A percentile compares a stretch with the other conserved stretches of the same genome.
Evolutionary conservation across 1,140 invertebrate species (phyloP).

Genomic region (Himalopsyche phryganea): DNA sequence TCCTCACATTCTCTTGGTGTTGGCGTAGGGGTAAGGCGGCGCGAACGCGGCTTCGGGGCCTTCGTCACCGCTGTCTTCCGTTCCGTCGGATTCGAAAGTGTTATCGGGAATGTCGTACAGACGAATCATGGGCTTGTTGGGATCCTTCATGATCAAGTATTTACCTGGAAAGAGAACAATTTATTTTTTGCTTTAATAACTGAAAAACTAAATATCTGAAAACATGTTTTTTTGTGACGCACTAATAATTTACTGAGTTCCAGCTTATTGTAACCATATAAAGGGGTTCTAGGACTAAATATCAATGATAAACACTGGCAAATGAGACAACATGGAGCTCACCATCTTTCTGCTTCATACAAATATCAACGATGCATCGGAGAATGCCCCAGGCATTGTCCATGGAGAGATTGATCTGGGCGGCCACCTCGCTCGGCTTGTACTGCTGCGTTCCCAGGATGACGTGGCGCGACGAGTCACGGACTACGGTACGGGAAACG

Average conservation of each 20-base stretch:
- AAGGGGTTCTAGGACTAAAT: too few species aligned
- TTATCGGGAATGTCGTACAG: constrained; percentile 97
- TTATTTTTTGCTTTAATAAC: too few species aligned
- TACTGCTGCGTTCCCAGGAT: constrained; percentile 98
- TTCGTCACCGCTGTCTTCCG: constrained; percentile 86
- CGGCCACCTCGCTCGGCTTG: constrained; percentile 96
- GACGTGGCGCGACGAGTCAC: constrained; percentile 94
- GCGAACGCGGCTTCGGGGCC: constrained; percentile 60
- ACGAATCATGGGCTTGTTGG: constrained; percentile 95
- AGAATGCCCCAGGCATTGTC: constrained; percentile 99
- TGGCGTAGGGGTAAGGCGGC: constrained; percentile 48
- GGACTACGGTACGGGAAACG: constrained; percentile 88
- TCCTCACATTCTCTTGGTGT: constrained; percentile 46
- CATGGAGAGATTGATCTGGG: constrained; percentile 98
- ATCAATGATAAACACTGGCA: too few species aligned
- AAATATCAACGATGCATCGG: constrained; percentile 96
- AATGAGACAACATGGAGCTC: too few species aligned
- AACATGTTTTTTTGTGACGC: constrained; percentile 1
- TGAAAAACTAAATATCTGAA: constrained; percentile 1
- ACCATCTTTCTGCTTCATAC: constrained; percentile 97
- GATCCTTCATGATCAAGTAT: constrained; percentile 99
- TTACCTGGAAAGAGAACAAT: constrained; percentile 50
- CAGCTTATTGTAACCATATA: too few species aligned
- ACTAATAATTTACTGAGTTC: too few species aligned
- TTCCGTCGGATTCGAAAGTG: constrained; percentile 96